Conservation (phyloP, 2,888 invertebrate species). For the Tenodera sinensis region DNA sequence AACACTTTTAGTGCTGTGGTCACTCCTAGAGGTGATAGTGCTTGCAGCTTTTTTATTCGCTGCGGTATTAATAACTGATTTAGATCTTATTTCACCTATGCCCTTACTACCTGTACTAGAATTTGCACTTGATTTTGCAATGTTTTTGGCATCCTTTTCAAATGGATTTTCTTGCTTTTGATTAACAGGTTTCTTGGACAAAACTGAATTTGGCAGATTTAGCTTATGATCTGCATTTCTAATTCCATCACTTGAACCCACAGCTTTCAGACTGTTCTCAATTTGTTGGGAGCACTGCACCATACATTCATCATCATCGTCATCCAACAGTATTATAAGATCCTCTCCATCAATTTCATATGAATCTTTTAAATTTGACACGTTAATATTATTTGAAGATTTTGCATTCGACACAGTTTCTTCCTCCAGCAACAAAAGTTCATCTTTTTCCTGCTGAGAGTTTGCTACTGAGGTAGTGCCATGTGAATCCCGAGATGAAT, state of each 20-base stretch:
- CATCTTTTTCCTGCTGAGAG: not conserved
- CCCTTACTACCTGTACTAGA: not conserved
- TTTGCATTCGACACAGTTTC: not conserved
- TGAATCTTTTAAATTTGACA: not conserved
- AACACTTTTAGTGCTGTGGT: not conserved
- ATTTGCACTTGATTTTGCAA: not conserved
- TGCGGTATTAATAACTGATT: not conserved
- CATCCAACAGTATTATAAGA: not conserved
- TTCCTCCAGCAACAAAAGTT: not conserved
- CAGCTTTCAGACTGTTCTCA: slow-evolving; percentile 2
- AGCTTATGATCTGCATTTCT: not conserved
- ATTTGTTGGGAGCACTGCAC: slow-evolving; percentile 7
- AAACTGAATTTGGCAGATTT: not conserved
- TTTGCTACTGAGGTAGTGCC: not conserved
- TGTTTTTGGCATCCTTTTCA: not conserved
- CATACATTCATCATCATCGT: not conserved
- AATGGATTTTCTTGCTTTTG: not conserved
- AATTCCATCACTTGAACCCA: not conserved
- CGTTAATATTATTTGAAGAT: not conserved
- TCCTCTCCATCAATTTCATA: not conserved
- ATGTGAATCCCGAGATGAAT: not conserved
- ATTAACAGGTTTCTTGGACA: not conserved
- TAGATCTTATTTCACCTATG: not conserved
- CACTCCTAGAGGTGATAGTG: not conserved
- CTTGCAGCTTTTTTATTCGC: not conserved